These are phyloP conservation scores for Bombus breviceps DNA, from an alignment of 1,140 invertebrate genomes.

Conservation along the genomic window DNA sequence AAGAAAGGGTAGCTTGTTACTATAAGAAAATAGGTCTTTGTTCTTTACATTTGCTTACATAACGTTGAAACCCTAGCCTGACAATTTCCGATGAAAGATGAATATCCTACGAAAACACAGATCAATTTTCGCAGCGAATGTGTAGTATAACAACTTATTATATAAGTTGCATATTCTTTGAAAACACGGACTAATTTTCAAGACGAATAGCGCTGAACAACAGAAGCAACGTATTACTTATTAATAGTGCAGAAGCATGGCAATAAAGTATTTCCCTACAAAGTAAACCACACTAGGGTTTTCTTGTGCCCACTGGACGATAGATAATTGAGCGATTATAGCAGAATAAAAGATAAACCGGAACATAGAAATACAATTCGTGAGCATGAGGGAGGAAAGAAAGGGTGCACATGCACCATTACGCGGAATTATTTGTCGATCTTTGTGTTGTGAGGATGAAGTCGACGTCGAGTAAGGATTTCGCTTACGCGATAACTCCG, in stretches of 20 bases:
- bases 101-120: too few species aligned
- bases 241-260: not conserved
- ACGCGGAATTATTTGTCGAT: too few species aligned
- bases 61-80: too few species aligned
- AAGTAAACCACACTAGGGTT: not conserved
- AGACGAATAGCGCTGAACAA: too few species aligned
- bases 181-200: too few species aligned
- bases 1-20: too few species aligned
- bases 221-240: not conserved
- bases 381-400: not conserved
- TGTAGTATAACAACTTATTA: too few species aligned
- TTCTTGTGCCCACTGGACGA: not conserved
- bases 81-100: too few species aligned
- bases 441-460: not conserved
- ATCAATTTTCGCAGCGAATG: too few species aligned
- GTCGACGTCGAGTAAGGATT: slow-evolving; percentile 1
- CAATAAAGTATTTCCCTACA: not conserved
- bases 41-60: not conserved
- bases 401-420: not conserved
- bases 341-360: slow-evolving; percentile 21
- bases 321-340: slow-evolving; percentile 1
- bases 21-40: too few species aligned
- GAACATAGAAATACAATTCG: not conserved
- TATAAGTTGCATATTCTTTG: too few species aligned
- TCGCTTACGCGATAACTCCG: slow-evolving; percentile 40